phyloP scores from a whole-genome alignment of 2,797 vertebrate species.

The Pelochelys cantorii region DNA sequence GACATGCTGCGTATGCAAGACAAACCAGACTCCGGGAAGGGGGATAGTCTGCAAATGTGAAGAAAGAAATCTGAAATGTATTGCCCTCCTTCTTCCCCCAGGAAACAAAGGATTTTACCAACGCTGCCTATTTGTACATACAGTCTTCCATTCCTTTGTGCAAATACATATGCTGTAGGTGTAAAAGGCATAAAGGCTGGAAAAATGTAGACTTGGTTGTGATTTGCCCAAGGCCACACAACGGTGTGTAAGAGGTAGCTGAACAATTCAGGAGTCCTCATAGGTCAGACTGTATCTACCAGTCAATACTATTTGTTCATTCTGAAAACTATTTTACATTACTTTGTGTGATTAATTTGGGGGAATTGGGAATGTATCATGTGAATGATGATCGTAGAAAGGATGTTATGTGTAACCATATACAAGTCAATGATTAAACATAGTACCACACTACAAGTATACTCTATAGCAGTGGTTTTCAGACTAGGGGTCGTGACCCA shows the following conservation, averaged over 20 bases:
- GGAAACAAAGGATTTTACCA: neutral
- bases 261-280: neutral
- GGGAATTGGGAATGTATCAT: neutral
- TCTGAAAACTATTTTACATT: neutral
- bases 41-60: neutral
- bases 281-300: neutral
- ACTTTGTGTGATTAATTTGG: neutral
- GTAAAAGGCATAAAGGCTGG: neutral
- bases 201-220: neutral
- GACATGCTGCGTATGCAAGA: no score
- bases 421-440: neutral
- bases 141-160: neutral
- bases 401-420: neutral
- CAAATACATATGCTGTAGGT: rapidly evolving
- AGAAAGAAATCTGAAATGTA: rapidly evolving
- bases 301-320: neutral
- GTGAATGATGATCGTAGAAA: neutral
- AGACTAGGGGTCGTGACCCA: no score
- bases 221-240: neutral
- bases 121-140: neutral
- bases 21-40: no score
- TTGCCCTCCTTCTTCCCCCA: neutral
- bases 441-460: neutral
- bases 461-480: neutral
- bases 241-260: neutral